Conservation (phyloP, 2,888 invertebrate species). For the Pemphredon lugubris region DNA sequence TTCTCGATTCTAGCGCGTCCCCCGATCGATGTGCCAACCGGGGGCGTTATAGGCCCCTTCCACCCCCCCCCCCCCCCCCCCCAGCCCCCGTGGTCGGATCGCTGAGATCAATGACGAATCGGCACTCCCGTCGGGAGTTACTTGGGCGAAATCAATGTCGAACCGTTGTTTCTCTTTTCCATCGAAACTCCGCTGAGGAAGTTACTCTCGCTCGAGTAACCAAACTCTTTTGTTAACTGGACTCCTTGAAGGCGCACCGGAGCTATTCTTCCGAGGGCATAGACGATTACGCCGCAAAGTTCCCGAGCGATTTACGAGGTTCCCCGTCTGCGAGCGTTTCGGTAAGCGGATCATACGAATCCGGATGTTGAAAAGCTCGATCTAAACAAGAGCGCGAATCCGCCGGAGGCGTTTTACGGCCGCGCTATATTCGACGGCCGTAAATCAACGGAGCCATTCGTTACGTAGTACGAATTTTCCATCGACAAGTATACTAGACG, state of each 20-base stretch:
- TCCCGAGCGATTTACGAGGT: neutral
- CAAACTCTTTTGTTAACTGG: slow-evolving; percentile 38
- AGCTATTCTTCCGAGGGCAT: slow-evolving; percentile 27
- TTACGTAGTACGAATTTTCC: slow-evolving; percentile 12
- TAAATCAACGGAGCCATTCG: slow-evolving; percentile 19
- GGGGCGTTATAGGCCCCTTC: neutral
- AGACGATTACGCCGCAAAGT: slow-evolving; percentile 19
- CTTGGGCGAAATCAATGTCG: neutral
- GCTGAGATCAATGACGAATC: neutral
- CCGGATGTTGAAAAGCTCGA: neutral
- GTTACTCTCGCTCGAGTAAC: neutral
- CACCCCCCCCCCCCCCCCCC: neutral
- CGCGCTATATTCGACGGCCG: slow-evolving; percentile 16
- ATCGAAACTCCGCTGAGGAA: neutral
- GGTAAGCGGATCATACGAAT: slow-evolving; percentile 2
- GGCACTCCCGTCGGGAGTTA: neutral
- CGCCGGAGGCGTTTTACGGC: slow-evolving; percentile 11
- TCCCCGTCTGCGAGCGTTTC: neutral
- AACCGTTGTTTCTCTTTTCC: neutral
- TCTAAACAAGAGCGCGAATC: neutral
- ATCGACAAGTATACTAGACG: neutral
- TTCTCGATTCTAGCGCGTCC: neutral
- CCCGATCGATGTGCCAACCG: neutral
- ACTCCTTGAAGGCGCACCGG: slow-evolving; percentile 39
- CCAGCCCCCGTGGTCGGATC: neutral